Evolutionary conservation across 2,888 invertebrate genomes (phyloP), one percentile per base, ranked within the genome.

Genomic region (Alviniconcha strummeri): DNA sequence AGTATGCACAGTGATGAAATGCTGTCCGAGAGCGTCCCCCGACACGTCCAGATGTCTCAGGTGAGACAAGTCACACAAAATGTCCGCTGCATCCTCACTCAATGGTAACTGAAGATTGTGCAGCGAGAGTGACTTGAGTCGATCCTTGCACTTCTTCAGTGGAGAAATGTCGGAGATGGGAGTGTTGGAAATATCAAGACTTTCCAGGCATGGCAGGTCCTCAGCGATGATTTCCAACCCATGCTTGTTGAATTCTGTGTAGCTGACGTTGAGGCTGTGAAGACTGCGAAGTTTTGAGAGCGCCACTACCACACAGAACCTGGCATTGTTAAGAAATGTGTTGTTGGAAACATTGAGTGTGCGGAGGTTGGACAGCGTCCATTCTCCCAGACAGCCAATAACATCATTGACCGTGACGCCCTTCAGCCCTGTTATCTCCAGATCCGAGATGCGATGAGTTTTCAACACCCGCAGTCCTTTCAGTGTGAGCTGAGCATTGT

Each of bases 241-340:
- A 88, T 95, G 95, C 87, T 95, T 95, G 91, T 96, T 96, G 90
- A 96, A 95, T 90, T 96, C 96, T n/a, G 96, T 96, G 89, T 95
- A 94, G 84, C 96, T 95, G 5, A 96, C 95, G 93, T 96, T 96
- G 77, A 96, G 86, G 84, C 89, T 91, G 64, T 91, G 95, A 82
- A 96, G 92, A 86, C 95, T 95, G 85, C 95, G 95, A 71, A 96
- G 94, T 90, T 95, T 95, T 57, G 95, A 95, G 87, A 96, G 94
- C 74, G 95, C 95, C 76, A 96, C 95, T 83, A 95, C 94, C 64
- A 95, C 95, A 90, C 95, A 95, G 88, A 95, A 95, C 90, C 95
- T 95, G 86, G 95, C 95, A 89, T 94, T 94, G 91, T 95, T 95
- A 86, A 95, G 94, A 91, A 96, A 96, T 80, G 95, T 95, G 90